phyloP scores from a whole-genome alignment of 2,113 vertebrate genomes.

The Cephalopterus ornatus region DNA sequence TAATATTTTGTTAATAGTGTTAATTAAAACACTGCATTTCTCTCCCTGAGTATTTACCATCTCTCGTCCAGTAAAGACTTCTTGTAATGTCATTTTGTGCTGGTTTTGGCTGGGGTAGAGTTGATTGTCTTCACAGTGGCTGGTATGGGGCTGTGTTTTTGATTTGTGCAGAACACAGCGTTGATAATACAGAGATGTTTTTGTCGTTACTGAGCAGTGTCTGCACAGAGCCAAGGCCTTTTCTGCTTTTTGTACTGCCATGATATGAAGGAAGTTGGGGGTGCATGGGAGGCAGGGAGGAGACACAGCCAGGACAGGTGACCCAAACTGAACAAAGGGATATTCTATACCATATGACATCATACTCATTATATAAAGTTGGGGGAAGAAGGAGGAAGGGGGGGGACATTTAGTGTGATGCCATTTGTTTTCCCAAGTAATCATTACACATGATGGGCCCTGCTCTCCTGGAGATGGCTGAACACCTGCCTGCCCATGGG shows the following conservation, averaged over 20 bases:
- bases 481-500: not conserved
- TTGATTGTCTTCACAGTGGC: not conserved
- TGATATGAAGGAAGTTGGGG: accelerated
- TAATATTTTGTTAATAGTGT: not conserved
- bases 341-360: not conserved
- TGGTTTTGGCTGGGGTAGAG: not conserved
- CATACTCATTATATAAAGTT: not conserved
- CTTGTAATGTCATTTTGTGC: not conserved
- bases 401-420: not conserved
- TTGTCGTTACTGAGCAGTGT: not conserved
- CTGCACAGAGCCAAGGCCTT: not conserved
- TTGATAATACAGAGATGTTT: not conserved
- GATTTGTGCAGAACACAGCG: not conserved
- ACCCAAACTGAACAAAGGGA: not conserved
- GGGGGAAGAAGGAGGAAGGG: not conserved
- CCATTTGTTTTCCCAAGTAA: not conserved
- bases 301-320: not conserved
- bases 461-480: not conserved
- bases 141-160: not conserved
- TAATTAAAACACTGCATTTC: not conserved
- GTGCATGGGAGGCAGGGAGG: accelerated
- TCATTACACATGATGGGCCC: too few species aligned
- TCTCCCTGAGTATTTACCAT: not conserved
- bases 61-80: not conserved
- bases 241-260: not conserved